These are phyloP conservation scores for Crax fasciolata DNA, from an alignment of 2,797 vertebrate genomes.

Conservation along the genomic window DNA sequence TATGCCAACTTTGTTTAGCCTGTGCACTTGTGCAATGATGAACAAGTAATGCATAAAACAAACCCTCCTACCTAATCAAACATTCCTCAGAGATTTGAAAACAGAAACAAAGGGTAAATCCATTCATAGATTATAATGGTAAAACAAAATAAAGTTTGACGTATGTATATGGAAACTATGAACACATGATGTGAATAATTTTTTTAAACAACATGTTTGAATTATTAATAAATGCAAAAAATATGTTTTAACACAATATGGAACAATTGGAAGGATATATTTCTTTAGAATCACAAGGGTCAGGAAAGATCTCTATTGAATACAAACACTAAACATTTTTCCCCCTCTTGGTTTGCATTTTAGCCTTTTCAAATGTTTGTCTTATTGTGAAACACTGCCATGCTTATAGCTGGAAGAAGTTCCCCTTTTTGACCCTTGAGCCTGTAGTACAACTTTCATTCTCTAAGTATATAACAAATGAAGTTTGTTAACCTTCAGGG, in stretches of 20 bases:
- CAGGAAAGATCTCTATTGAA: constrained; percentile 52
- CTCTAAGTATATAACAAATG: constrained; percentile 20
- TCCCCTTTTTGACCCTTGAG: neutral
- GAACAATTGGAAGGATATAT: constrained; percentile 71
- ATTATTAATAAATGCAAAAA: constrained; percentile 66
- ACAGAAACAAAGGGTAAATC: constrained; percentile 73
- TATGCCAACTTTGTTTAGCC: constrained; percentile 76
- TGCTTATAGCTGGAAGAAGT: constrained; percentile 5
- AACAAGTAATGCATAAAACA: constrained; percentile 77
- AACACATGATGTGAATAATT: constrained; percentile 51
- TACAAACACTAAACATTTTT: neutral
- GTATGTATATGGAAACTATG: constrained; percentile 58
- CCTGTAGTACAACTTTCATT: neutral
- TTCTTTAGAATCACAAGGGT: constrained; percentile 53
- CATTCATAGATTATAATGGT: constrained; percentile 52
- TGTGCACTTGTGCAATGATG: constrained; percentile 72
- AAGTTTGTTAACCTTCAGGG: constrained; percentile 60
- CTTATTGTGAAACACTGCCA: neutral
- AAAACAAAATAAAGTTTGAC: constrained; percentile 71
- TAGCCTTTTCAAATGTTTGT: neutral
- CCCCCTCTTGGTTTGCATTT: constrained; percentile 18
- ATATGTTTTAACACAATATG: constrained; percentile 65
- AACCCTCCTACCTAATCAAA: constrained; percentile 68
- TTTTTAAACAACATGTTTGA: constrained; percentile 50
- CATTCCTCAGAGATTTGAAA: constrained; percentile 76